Base-by-base conservation (phyloP, 2,888 invertebrate species). In the Xiphydria camelus region DNA sequence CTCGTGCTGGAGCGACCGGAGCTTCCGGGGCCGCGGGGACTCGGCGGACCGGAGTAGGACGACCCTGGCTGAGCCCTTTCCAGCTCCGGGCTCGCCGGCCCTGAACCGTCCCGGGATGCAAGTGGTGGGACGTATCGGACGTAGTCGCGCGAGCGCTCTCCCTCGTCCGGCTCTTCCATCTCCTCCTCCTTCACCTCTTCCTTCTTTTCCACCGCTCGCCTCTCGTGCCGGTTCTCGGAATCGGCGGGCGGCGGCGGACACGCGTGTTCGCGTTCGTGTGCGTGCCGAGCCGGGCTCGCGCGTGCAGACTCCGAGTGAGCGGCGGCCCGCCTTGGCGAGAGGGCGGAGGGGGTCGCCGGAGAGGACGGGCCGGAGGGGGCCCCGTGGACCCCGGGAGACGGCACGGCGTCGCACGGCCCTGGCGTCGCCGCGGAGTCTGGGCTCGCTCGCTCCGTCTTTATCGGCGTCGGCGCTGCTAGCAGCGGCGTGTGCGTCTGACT, bases 381-480 rank as follows among this genome's bases (percentile, higher is more conserved):
- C n/a, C n/a, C n/a, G n/a, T n/a, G n/a, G n/a, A n/a, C n/a, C n/a
- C 51, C 53, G 46, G 61, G 68, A 14, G 66, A 61, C 40, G 51
- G 46, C 10, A 54, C 47, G 22, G 61, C 42, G 45, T 64, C 66
- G 64, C 59, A 66, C 62, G 62, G 60, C 78, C 55, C 80, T 81
- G 53, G 59, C 55, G 64, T 61, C 62, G 64, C 66, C 70, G 55
- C 54, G 43, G 63, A 63, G 68, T 69, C 69, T 59, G 70, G 70
- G 53, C 70, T 70, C 43, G 65, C 63, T 57, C 66, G 68, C 52
- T 68, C 68, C 51, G 58, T 61, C 61, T 68, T 70, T 61, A 67
- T 63, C 78, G 56, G 75, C 72, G 53, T 64, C 69, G 52, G 57
- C 61, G 54, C 64, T 68, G 51, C 66, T 68, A 57, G 68, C 76